Conservation (phyloP, 2,888 invertebrate genomes). For the Sinotaia quadrata region DNA sequence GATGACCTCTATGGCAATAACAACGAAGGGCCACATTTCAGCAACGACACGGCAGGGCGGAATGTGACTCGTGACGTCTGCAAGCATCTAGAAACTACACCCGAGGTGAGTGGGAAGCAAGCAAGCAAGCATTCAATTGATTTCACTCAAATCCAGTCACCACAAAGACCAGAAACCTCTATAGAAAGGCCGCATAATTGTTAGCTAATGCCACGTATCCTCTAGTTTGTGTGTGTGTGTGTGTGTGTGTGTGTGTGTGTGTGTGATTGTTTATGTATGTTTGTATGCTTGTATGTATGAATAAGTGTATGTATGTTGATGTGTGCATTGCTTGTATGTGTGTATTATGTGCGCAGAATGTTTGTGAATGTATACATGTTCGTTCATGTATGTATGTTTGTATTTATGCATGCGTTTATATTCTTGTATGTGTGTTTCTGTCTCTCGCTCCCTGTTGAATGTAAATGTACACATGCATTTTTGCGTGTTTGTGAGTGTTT, state of each 20-base stretch:
- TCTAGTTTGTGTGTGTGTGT: slow-evolving; percentile 4
- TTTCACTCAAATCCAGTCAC: too few species aligned
- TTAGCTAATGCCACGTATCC: too few species aligned
- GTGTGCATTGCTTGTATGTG: neutral
- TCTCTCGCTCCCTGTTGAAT: too few species aligned
- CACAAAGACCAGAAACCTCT: too few species aligned
- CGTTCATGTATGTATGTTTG: neutral
- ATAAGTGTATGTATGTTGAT: neutral
- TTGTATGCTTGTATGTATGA: neutral
- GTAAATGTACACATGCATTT: too few species aligned
- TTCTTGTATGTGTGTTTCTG: neutral
- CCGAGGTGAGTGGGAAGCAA: slow-evolving; percentile 21
- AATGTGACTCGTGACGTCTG: slow-evolving; percentile 18
- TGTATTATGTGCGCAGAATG: too few species aligned
- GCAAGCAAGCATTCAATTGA: too few species aligned
- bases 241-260: neutral
- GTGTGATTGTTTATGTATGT: slow-evolving; percentile 1
- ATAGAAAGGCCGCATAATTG: too few species aligned
- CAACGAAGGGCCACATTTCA: slow-evolving; percentile 8
- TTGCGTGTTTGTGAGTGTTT: too few species aligned
- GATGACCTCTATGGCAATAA: slow-evolving; percentile 45
- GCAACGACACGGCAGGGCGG: neutral
- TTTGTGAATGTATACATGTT: neutral
- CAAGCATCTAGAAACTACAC: slow-evolving; percentile 15
- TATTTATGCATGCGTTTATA: neutral